Evolutionary conservation across 2,888 invertebrate genomes (phyloP).

Genomic region (Altica lythri): DNA sequence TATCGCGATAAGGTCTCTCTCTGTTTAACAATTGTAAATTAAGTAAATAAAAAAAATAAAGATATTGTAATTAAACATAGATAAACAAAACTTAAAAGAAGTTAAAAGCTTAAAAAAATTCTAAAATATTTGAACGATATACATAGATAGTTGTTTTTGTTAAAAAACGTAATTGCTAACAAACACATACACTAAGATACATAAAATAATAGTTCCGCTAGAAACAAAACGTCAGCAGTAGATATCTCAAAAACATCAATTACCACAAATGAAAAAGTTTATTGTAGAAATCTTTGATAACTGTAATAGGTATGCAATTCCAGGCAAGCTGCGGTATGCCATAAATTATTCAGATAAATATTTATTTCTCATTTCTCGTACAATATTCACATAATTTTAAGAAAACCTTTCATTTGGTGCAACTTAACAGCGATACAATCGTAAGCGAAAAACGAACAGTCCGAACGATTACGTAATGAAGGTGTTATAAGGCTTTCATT

Average conservation of each 20-base stretch:
- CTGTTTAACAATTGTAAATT: too few species aligned
- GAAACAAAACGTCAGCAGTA: too few species aligned
- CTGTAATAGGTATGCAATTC: not conserved
- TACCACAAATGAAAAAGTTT: not conserved
- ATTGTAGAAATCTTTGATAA: not conserved
- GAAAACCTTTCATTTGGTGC: conserved; percentile 24
- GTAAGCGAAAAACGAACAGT: conserved; percentile 24
- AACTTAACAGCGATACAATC: conserved; percentile 28
- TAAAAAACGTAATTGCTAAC: too few species aligned
- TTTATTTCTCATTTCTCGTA: conserved; percentile 34
- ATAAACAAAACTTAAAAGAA: too few species aligned
- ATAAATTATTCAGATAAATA: conserved; percentile 38
- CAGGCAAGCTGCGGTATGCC: not conserved
- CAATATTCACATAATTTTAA: conserved; percentile 29
- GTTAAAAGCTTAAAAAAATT: too few species aligned
- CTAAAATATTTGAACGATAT: too few species aligned
- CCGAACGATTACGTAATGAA: conserved; percentile 27
- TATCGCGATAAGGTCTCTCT: too few species aligned
- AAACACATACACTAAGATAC: too few species aligned
- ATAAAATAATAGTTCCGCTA: too few species aligned
- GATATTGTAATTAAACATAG: too few species aligned
- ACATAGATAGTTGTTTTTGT: too few species aligned
- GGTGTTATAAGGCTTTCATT: conserved; percentile 17
- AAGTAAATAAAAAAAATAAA: too few species aligned
- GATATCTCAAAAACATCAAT: not conserved